Conservation (phyloP, 2,113 vertebrate species). For the Ammodytes dubius region DNA sequence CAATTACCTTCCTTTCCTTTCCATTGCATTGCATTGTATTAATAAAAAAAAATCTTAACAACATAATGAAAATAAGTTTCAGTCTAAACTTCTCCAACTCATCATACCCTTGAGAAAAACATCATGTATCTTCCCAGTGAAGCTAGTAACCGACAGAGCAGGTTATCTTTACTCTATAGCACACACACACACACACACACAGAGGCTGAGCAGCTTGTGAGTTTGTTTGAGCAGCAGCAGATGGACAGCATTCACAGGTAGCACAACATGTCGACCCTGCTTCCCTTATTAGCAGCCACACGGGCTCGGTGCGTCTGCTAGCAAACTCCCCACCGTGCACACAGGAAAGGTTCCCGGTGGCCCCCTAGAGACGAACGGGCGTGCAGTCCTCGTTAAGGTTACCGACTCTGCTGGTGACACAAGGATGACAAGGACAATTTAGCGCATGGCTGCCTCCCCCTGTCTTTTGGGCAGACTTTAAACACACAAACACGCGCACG, state of each 20-base stretch:
- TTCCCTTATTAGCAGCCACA: constrained; percentile 54
- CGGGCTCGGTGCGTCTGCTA: not conserved
- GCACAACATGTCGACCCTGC: not conserved
- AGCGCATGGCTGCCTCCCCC: constrained; percentile 61
- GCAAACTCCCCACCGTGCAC: constrained; percentile 4
- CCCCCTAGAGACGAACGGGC: constrained; percentile 23
- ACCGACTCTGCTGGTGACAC: constrained; percentile 65
- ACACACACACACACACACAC: too few species aligned
- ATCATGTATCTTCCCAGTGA: too few species aligned
- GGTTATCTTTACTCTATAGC: too few species aligned
- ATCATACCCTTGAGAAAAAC: too few species aligned
- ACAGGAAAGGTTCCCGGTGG: not conserved
- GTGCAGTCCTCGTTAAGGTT: constrained; percentile 62
- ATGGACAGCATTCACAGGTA: not conserved
- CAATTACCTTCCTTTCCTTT: too few species aligned
- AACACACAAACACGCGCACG: constrained; percentile 31
- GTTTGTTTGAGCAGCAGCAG: not conserved
- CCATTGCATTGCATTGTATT: too few species aligned
- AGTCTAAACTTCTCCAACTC: too few species aligned
- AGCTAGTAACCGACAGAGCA: too few species aligned
- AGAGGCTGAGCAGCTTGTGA: not conserved
- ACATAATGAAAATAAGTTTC: too few species aligned
- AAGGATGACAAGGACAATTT: constrained; percentile 72
- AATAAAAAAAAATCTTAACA: too few species aligned
- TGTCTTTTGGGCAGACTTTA: constrained; percentile 53